phyloP scores from a whole-genome alignment of 2,888 invertebrate genomes.

The Acleris holmiana region DNA sequence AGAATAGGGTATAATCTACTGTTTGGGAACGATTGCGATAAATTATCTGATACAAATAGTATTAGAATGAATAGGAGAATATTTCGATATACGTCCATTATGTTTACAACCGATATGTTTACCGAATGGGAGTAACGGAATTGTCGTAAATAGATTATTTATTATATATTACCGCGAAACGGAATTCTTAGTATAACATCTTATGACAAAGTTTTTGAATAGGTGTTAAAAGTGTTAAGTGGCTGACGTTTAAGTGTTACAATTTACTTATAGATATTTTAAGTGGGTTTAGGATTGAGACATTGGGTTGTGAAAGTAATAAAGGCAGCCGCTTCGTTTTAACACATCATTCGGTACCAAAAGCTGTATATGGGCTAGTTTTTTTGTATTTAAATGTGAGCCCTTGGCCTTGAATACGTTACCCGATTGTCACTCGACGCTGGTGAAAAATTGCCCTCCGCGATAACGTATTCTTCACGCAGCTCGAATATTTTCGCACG shows the following conservation, averaged over 20 bases:
- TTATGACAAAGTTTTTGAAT: neutral
- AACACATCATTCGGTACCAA: neutral
- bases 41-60: conserved; percentile 17
- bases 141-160: conserved; percentile 10
- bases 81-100: conserved; percentile 21
- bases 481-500: conserved; percentile 49
- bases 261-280: conserved; percentile 4
- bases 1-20: conserved; percentile 19
- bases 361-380: too few relatives aligned
- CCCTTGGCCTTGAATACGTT: too few relatives aligned
- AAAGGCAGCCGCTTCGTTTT: conserved; percentile 2
- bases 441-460: conserved; percentile 27
- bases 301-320: conserved; percentile 15
- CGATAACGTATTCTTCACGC: conserved; percentile 43
- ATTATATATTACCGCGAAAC: neutral
- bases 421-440: neutral
- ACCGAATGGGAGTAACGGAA: conserved; percentile 18
- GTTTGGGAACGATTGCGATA: conserved; percentile 20
- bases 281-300: conserved; percentile 10
- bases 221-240: neutral
- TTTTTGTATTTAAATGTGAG: too few relatives aligned
- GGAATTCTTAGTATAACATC: conserved; percentile 1
- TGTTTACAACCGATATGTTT: conserved; percentile 19
- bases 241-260: neutral
- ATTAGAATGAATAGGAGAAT: conserved; percentile 21